Conservation (phyloP, 2,888 invertebrate genomes). For the Perithous albicinctus region DNA sequence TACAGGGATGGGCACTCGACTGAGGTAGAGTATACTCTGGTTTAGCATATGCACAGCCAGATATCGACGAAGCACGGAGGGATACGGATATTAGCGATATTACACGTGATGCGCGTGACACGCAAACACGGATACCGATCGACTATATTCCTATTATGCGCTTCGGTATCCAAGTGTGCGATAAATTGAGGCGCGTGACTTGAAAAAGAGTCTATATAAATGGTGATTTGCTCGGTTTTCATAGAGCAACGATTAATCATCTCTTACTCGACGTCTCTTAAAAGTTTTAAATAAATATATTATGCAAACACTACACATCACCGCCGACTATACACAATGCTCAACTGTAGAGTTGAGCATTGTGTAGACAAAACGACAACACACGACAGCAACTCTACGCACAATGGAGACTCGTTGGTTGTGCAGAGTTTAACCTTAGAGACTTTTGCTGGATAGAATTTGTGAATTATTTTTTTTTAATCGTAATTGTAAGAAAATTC, state of each 20-base stretch:
- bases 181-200: slow-evolving; percentile 43
- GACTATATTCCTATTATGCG: slow-evolving; percentile 45
- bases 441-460: no score
- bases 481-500: no score
- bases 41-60: slow-evolving; percentile 3
- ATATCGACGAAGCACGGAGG: slow-evolving; percentile 32
- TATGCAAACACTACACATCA: neutral
- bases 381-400: no score
- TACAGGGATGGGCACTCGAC: slow-evolving; percentile 6
- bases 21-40: slow-evolving; percentile 1
- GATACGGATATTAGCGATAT: slow-evolving; percentile 62
- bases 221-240: neutral
- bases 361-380: no score
- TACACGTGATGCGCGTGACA: slow-evolving; percentile 57
- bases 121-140: slow-evolving; percentile 53
- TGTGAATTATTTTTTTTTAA: no score
- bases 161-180: slow-evolving; percentile 44
- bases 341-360: no score
- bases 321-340: no score
- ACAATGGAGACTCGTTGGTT: no score
- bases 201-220: slow-evolving; percentile 6
- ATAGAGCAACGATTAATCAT: neutral
- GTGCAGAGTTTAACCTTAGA: no score
- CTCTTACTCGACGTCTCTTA: neutral
- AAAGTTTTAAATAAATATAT: neutral